Conservation (phyloP, 2,888 invertebrate species). For the Phrixothrix hirtus region DNA sequence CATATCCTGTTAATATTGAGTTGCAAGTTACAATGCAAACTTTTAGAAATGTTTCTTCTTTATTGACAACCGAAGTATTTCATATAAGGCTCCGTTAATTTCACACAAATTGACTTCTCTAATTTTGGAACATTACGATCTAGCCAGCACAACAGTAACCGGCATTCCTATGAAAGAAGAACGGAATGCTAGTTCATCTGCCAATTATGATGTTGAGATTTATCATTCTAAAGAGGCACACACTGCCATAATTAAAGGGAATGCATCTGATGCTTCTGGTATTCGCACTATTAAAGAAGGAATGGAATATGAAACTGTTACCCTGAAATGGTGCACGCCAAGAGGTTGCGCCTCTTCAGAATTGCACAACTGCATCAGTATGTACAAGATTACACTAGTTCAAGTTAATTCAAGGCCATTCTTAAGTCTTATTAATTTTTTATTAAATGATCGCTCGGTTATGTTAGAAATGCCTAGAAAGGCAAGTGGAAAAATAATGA, state of each 20-base stretch:
- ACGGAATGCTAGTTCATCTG: conserved; percentile 96
- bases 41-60: conserved; percentile 71
- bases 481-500: conserved; percentile 83
- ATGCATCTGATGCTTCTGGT: conserved; percentile 65
- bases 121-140: conserved; percentile 83
- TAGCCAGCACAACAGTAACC: conserved; percentile 95
- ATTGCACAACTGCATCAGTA: conserved; percentile 80
- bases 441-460: conserved; percentile 92
- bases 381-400: conserved; percentile 91
- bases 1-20: conserved; percentile 80
- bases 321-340: conserved; percentile 96
- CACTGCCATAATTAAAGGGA: conserved; percentile 72
- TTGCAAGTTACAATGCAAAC: conserved; percentile 75
- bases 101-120: conserved; percentile 75
- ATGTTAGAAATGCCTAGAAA: conserved; percentile 89
- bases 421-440: conserved; percentile 94
- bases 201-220: conserved; percentile 98
- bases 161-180: conserved; percentile 99
- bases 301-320: conserved; percentile 74
- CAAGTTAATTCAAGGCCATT: conserved; percentile 97
- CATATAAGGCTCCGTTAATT: conserved; percentile 75
- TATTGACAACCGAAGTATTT: conserved; percentile 78
- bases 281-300: conserved; percentile 72
- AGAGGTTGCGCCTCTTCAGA: conserved; percentile 81
- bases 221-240: conserved; percentile 89